Evolutionary conservation across 1,140 invertebrate species (phyloP).

Genomic region (Caerostris darwini): DNA sequence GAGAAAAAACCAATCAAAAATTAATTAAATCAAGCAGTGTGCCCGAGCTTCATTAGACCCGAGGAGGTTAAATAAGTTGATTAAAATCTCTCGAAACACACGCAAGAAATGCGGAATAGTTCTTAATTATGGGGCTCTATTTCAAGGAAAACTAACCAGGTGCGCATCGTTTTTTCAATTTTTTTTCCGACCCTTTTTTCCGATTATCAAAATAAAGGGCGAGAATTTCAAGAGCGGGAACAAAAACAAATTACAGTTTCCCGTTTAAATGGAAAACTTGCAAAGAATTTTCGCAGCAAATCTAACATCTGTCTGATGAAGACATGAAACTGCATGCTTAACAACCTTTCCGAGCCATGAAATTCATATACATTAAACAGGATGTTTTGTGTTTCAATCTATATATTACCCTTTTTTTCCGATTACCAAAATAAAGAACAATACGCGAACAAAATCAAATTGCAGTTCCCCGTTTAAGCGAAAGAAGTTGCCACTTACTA

Average conservation of each 20-base stretch:
- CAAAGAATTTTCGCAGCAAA: no score
- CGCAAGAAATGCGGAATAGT: conserved; percentile 75
- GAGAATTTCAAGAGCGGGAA: conserved; percentile 71
- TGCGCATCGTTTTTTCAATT: conserved; percentile 61
- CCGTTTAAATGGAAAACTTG: conserved; percentile 26
- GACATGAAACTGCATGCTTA: no score
- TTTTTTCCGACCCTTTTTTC: conserved; percentile 50
- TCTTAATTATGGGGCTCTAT: conserved; percentile 76
- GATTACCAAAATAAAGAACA: conserved; percentile 75
- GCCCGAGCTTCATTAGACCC: conserved; percentile 74
- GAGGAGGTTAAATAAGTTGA: conserved; percentile 77
- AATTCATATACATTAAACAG: no score
- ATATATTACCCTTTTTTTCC: conserved; percentile 44
- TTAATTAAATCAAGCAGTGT: conserved; percentile 77
- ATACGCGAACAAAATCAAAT: conserved; percentile 74
- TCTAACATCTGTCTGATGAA: no score
- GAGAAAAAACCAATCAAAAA: conserved; percentile 78
- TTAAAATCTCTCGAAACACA: conserved; percentile 77
- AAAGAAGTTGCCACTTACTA: background rate
- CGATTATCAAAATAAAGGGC: conserved; percentile 76
- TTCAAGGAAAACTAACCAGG: conserved; percentile 76
- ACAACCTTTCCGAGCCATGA: no score
- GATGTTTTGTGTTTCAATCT: background rate
- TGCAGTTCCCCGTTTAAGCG: conserved; percentile 5
- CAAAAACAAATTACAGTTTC: conserved; percentile 69